Base-by-base conservation (phyloP, 2,888 invertebrate species). In the Monoplex corrugatus region DNA sequence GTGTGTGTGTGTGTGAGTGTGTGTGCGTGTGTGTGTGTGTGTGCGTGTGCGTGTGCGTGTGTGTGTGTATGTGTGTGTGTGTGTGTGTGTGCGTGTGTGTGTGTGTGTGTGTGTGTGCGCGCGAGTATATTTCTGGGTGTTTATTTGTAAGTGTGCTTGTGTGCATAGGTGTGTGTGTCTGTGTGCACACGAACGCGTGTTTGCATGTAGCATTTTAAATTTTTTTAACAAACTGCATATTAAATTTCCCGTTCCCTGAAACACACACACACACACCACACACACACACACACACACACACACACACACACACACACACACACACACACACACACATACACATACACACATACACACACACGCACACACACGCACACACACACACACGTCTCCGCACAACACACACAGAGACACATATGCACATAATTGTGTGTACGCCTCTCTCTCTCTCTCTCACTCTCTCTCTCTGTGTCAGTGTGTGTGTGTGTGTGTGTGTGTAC, bases 271-370 rank as follows among this genome's bases (percentile, higher is more conserved):
- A 75, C 38, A 75, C 75, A 75, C 35, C 8, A 16, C 8, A 16
- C 35, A 75, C 75, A 35, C 75, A 75, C 75, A 75, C 75, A 75
- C 75, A 75, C 75, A 75, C 75, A 75, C 75, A 75, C 75, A 75
- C 75, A 35, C 75, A 75, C 75, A 35, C 75, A 75, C 75, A 75
- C 75, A 35, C 75, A 75, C 35, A 75, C 75, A 75, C 75, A 32
- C 75, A 75, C 75, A 6, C 32, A 6, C 32, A 35, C 75, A 35
- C 75, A 35, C 75, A 75, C 35, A 3, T 19, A 75, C 35, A 3
- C 35, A 75, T 19, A 40, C 35, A 75, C 35, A 40, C 35, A 75
- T 19, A 40, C 35, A 75, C 35, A 75, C 35, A 43, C 6, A 32
- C 6, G 13, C 35, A 75, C 35, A 75, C 75, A 75, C 35, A 75